phyloP scores from a whole-genome alignment of 30 jellyfish, hydroid and myxozoan genomes.

The Phacellophora camtschatica region DNA sequence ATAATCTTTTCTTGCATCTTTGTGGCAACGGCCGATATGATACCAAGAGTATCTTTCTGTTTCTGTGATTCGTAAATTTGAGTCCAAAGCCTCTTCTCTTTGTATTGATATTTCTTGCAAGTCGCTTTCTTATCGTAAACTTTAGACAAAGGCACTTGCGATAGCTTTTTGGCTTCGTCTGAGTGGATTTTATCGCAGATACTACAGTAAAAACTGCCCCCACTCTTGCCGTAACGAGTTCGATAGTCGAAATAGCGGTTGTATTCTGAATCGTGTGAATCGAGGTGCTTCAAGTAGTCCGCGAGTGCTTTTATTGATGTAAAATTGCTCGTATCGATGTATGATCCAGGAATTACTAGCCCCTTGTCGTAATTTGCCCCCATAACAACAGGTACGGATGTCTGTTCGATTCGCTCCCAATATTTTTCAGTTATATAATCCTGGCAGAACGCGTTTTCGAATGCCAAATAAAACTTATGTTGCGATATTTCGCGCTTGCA shows the following conservation, averaged over 20 bases:
- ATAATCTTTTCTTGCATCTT: too few relatives aligned
- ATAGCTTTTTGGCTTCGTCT: neutral
- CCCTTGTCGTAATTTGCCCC: constrained; percentile 76
- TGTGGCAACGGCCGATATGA: neutral
- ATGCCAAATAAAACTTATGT: constrained; percentile 80
- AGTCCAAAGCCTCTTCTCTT: neutral
- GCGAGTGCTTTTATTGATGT: constrained; percentile 79
- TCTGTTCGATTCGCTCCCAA: constrained; percentile 60
- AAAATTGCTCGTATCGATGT: constrained; percentile 74
- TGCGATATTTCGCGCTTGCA: constrained; percentile 60
- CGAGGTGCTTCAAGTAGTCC: constrained; percentile 65
- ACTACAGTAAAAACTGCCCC: constrained; percentile 4
- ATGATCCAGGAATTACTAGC: constrained; percentile 85
- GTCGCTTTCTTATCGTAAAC: constrained; percentile 10
- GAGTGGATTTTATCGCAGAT: constrained; percentile 24
- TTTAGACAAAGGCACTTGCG: constrained; percentile 19
- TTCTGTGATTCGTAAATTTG: constrained; percentile 27
- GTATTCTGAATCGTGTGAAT: constrained; percentile 72
- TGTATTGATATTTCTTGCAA: neutral
- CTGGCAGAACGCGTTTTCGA: constrained; percentile 89
- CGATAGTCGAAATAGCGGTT: constrained; percentile 80
- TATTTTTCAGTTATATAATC: constrained; percentile 96
- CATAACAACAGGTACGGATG: constrained; percentile 86
- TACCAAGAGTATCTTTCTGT: neutral
- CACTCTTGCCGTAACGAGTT: constrained; percentile 16